These are phyloP conservation scores for Hoplias malabaricus DNA, from an alignment of 2,113 vertebrate genomes.

Conservation along the genomic window DNA sequence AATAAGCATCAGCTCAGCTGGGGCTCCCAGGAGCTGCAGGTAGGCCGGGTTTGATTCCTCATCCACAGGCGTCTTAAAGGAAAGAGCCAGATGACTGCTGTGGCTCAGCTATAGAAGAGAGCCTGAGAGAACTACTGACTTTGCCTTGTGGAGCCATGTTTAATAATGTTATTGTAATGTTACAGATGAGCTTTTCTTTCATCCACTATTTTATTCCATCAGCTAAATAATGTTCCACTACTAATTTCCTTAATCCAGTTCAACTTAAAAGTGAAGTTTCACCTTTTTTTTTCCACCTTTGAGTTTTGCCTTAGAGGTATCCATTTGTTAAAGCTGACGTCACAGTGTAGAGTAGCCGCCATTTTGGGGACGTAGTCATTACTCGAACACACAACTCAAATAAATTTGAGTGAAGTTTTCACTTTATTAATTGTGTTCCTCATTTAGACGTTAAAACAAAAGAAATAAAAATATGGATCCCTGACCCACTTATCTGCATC, in stretches of 20 bases:
- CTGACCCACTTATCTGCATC: too few species aligned
- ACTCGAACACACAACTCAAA: too few species aligned
- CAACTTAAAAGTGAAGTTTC: slow-evolving; percentile 1
- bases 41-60: slow-evolving; percentile 16
- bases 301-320: too few species aligned
- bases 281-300: too few species aligned
- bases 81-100: background rate
- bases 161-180: background rate
- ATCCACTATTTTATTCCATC: background rate
- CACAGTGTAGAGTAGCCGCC: too few species aligned
- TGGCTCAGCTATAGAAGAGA: background rate
- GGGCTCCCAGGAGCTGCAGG: background rate
- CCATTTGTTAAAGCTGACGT: too few species aligned
- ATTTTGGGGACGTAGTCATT: too few species aligned
- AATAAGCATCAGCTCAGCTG: slow-evolving; percentile 19
- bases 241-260: background rate
- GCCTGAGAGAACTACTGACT: background rate
- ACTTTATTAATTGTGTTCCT: too few species aligned
- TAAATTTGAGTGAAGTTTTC: too few species aligned
- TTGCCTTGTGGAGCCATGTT: background rate
- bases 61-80: background rate
- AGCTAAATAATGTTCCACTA: background rate
- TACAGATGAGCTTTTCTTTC: background rate
- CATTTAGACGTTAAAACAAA: too few species aligned
- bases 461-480: too few species aligned